A percentile compares a stretch with the other conserved stretches of the same genome.
These are phyloP conservation scores for Pseudomyrmex flavicornis DNA, from an alignment of 1,140 invertebrate species.

Conservation along the genomic window DNA sequence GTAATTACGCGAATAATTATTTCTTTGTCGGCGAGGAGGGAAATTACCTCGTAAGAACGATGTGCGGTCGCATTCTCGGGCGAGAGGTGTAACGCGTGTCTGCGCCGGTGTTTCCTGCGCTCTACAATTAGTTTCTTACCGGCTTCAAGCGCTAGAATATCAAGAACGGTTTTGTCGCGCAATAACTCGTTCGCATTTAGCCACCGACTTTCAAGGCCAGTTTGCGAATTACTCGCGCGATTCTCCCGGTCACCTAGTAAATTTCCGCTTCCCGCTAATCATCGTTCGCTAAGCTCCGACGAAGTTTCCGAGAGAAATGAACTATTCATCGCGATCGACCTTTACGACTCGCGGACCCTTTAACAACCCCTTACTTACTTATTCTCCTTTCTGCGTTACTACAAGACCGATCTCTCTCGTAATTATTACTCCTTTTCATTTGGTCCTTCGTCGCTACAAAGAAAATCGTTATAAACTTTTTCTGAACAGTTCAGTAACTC, in stretches of 20 bases:
- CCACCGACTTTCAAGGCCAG: constrained; percentile 60
- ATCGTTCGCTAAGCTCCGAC: constrained; percentile 45
- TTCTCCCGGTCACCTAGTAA: constrained; percentile 65
- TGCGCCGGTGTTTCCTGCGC: not conserved
- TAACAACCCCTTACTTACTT: constrained; percentile 26
- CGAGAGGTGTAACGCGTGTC: not conserved
- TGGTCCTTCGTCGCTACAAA: not conserved
- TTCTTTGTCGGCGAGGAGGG: constrained; percentile 4
- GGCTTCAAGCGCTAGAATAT: constrained; percentile 32
- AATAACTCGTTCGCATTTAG: constrained; percentile 48
- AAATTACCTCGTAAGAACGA: constrained; percentile 28
- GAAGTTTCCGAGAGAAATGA: constrained; percentile 73
- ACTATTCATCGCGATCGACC: constrained; percentile 71
- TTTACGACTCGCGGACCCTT: constrained; percentile 40
- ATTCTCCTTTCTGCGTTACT: constrained; percentile 19
- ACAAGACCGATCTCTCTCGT: constrained; percentile 31
- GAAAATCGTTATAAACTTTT: too few species aligned
- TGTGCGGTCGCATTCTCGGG: constrained; percentile 1
- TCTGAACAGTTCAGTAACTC: too few species aligned
- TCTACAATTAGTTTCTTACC: constrained; percentile 26
- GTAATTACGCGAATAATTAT: constrained; percentile 48
- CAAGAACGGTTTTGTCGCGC: constrained; percentile 45
- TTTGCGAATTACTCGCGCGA: constrained; percentile 60
- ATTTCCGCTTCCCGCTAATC: constrained; percentile 67
- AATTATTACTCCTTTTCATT: constrained; percentile 10